A percentile compares a stretch with the other conserved stretches of the same genome.
These are phyloP conservation scores for Sepioteuthis lessoniana DNA, from an alignment of 2,888 invertebrate genomes.

Conservation along the genomic window DNA sequence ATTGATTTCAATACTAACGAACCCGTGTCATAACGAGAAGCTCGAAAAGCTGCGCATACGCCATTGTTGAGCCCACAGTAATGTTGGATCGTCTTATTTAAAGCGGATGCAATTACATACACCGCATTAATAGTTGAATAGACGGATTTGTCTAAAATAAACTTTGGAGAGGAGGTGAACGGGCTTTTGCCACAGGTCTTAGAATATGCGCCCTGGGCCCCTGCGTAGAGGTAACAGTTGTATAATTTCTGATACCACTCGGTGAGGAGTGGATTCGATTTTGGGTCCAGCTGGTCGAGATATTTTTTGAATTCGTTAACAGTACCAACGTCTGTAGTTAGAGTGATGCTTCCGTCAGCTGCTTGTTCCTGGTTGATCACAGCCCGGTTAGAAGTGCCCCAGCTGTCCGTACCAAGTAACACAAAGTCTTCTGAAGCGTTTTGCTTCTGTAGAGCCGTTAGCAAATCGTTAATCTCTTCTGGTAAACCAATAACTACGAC, in stretches of 20 bases:
- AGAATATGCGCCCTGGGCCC: constrained; percentile 56
- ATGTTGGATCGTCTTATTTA: constrained; percentile 68
- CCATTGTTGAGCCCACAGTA: constrained; percentile 60
- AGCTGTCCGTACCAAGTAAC: constrained; percentile 62
- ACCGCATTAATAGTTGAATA: constrained; percentile 67
- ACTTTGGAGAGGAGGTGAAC: constrained; percentile 54
- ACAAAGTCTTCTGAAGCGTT: constrained; percentile 58
- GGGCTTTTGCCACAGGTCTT: constrained; percentile 47
- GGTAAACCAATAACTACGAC: constrained; percentile 60
- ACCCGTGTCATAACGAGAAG: constrained; percentile 50
- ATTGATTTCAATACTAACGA: constrained; percentile 55
- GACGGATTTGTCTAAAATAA: constrained; percentile 54
- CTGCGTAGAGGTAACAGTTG: constrained; percentile 65
- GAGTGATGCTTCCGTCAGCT: constrained; percentile 61
- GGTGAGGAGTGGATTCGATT: constrained; percentile 56
- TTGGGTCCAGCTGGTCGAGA: constrained; percentile 54
- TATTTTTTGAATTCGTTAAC: constrained; percentile 58
- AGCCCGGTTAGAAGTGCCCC: constrained; percentile 55
- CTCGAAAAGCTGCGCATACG: constrained; percentile 60
- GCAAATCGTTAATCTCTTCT: constrained; percentile 53
- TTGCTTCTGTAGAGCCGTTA: constrained; percentile 56
- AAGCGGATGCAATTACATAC: constrained; percentile 68
- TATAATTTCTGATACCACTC: constrained; percentile 66
- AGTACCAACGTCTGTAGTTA: constrained; percentile 55
- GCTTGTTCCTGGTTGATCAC: constrained; percentile 57